A percentile compares a stretch with the other conserved stretches of the same genome.
Conservation (phyloP, 2,797 vertebrate genomes). For the Spinus pinus region DNA sequence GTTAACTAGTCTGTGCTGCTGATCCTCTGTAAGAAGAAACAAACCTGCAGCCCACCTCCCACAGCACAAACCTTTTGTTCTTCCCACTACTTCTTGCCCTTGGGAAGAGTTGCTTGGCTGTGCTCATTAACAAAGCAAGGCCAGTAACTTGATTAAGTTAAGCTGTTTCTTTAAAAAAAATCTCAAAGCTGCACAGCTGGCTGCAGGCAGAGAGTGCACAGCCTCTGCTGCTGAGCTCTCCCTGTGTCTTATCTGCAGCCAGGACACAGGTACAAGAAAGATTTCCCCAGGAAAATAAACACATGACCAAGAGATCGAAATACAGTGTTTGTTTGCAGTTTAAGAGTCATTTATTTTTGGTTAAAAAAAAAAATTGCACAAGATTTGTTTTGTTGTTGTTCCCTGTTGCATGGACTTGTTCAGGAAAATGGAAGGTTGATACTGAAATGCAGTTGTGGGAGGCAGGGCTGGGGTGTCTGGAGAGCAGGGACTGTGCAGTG, state of each 20-base stretch:
- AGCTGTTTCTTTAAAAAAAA: background rate
- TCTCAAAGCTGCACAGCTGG: background rate
- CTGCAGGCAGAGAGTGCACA: background rate
- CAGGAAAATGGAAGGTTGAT: background rate
- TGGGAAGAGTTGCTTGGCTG: background rate
- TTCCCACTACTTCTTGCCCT: background rate
- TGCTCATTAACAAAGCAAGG: background rate
- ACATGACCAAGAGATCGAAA: background rate
- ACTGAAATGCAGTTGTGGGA: background rate
- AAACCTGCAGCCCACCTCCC: background rate
- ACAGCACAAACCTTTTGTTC: background rate
- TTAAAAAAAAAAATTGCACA: background rate
- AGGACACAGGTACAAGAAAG: background rate
- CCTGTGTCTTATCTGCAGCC: background rate
- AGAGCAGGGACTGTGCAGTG: rapidly evolving
- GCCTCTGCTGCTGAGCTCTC: background rate
- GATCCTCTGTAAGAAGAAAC: background rate
- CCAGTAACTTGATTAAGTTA: background rate
- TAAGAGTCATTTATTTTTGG: slow-evolving; percentile 2
- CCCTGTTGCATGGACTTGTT: background rate
- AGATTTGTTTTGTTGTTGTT: background rate
- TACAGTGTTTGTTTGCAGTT: background rate
- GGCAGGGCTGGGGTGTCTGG: background rate
- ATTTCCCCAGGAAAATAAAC: slow-evolving; percentile 30
- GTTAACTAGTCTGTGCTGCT: background rate